Conservation (phyloP, 2,888 invertebrate species). For the Cantharis nigra region DNA sequence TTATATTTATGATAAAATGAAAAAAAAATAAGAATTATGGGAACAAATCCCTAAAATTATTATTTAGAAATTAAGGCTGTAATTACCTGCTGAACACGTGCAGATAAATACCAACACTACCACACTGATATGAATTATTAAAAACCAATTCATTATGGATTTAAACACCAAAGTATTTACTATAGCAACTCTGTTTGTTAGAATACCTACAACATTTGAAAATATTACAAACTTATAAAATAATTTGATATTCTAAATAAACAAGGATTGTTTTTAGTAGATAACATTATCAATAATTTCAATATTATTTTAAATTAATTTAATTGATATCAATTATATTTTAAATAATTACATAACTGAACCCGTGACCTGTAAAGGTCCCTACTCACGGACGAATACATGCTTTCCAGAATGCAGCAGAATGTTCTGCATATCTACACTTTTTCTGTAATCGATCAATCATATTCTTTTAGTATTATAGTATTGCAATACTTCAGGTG, state of each 20-base stretch:
- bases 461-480: no score
- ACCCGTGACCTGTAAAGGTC: no score
- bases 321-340: no score
- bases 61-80: not conserved
- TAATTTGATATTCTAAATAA: not conserved
- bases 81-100: not conserved
- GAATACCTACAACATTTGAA: not conserved
- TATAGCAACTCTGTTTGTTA: not conserved
- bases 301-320: no score
- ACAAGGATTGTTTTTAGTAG: not conserved
- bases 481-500: no score
- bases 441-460: no score
- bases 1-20: no score
- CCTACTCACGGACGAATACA: no score
- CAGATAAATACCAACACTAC: not conserved
- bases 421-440: no score
- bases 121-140: not conserved
- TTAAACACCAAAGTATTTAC: not conserved
- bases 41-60: not conserved
- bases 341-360: no score
- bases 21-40: no score
- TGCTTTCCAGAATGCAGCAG: no score
- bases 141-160: not conserved
- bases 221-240: not conserved
- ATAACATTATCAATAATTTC: not conserved